These are phyloP conservation scores for Ichneumoninae sp. DNA, from an alignment of 2,888 invertebrate species.

Conservation along the genomic window DNA sequence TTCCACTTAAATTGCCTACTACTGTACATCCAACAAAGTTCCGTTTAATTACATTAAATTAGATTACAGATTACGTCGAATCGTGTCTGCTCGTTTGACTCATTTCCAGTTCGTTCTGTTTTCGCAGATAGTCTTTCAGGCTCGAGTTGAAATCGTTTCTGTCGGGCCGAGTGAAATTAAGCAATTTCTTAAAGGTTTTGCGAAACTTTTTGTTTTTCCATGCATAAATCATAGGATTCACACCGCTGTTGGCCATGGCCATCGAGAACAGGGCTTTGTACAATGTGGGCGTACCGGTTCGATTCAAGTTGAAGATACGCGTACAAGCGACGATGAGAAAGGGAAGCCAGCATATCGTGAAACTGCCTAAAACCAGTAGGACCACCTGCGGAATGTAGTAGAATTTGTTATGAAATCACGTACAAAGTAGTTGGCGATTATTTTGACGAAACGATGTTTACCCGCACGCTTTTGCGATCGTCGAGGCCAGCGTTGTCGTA, in stretches of 20 bases:
- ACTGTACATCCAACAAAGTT: background rate
- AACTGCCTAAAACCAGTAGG: constrained; percentile 91
- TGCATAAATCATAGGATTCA: constrained; percentile 93
- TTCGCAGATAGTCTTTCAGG: constrained; percentile 74
- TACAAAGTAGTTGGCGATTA: background rate
- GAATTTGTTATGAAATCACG: constrained; percentile 2
- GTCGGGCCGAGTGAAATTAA: constrained; percentile 89
- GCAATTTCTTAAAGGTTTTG: constrained; percentile 89
- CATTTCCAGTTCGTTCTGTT: constrained; percentile 68
- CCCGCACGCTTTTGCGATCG: constrained; percentile 92
- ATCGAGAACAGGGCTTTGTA: constrained; percentile 89
- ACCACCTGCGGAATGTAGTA: constrained; percentile 87
- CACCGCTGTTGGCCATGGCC: constrained; percentile 92
- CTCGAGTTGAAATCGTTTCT: constrained; percentile 85
- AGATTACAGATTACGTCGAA: background rate
- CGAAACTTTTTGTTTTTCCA: constrained; percentile 94
- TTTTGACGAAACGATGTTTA: constrained; percentile 75
- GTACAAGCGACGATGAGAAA: constrained; percentile 90
- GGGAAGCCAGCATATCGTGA: constrained; percentile 93
- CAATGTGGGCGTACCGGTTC: constrained; percentile 82
- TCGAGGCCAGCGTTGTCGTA: constrained; percentile 84
- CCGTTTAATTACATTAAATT: background rate
- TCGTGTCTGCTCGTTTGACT: constrained; percentile 47
- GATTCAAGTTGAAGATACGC: constrained; percentile 86
- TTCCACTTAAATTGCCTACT: too few relatives aligned